phyloP scores from a whole-genome alignment of 1,140 invertebrate genomes.

The Drosophila insularis region DNA sequence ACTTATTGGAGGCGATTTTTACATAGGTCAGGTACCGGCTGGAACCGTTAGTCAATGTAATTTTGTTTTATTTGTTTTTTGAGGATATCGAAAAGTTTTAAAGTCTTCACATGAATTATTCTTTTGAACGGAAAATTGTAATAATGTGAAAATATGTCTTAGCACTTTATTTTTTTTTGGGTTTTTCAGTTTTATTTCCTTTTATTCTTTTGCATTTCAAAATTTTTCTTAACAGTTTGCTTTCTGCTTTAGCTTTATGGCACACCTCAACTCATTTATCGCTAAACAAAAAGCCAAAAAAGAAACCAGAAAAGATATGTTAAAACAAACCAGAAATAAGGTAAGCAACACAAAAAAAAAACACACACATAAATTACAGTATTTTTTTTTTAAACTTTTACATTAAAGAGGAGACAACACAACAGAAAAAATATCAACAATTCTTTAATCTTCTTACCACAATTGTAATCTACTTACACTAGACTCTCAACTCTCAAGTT shows the following conservation, averaged over 20 bases:
- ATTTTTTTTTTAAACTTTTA: background rate
- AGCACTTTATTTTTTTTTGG: background rate
- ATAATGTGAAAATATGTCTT: background rate
- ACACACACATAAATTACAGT: background rate
- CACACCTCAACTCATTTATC: slow-evolving; percentile 8
- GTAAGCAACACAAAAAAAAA: background rate
- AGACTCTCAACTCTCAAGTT: background rate
- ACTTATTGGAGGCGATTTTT: no score
- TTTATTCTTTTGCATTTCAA: background rate
- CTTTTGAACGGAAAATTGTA: no score
- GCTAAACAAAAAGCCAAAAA: background rate
- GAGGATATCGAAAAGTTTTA: no score
- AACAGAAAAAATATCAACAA: background rate
- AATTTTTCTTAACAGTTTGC: background rate
- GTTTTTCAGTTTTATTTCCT: background rate
- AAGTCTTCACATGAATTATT: no score
- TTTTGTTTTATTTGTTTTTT: no score
- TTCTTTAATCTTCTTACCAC: background rate
- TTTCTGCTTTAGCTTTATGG: slow-evolving; percentile 6
- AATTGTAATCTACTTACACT: slow-evolving; percentile 7
- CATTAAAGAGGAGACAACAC: background rate
- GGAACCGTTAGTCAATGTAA: no score
- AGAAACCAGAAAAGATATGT: slow-evolving; percentile 10
- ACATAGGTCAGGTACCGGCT: no score
- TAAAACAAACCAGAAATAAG: slow-evolving; percentile 2